Evolutionary conservation across 2,797 vertebrate genomes (phyloP).

Genomic region (Carapus acus): DNA sequence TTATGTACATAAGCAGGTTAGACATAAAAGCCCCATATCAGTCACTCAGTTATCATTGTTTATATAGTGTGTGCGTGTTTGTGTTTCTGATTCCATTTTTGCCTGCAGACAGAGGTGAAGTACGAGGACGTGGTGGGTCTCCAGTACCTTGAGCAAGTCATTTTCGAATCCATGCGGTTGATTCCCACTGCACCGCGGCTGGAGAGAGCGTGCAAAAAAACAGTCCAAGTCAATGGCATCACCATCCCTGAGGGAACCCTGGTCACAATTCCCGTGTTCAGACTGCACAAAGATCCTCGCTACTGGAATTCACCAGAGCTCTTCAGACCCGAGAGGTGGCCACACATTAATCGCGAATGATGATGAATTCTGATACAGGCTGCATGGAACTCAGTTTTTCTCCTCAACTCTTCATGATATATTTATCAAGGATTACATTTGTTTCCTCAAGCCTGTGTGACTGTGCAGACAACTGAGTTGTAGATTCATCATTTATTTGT

Average conservation of each 20-base stretch:
- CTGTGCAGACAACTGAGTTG: not conserved
- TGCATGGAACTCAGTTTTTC: too few species aligned
- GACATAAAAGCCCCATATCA: too few species aligned
- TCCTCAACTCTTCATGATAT: too few species aligned
- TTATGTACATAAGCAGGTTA: too few species aligned
- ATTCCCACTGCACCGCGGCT: slow-evolving; percentile 48
- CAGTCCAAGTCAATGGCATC: slow-evolving; percentile 52
- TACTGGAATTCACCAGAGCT: slow-evolving; percentile 64
- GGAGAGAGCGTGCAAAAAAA: slow-evolving; percentile 69
- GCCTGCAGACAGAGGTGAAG: slow-evolving; percentile 41
- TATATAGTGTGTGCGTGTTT: too few species aligned
- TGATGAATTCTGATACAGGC: too few species aligned
- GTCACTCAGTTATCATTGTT: too few species aligned
- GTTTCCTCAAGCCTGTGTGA: not conserved
- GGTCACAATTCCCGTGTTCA: slow-evolving; percentile 44
- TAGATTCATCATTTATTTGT: not conserved
- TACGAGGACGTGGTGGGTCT: slow-evolving; percentile 55
- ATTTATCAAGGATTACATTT: too few species aligned
- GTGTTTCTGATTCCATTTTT: too few species aligned
- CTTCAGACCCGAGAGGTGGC: slow-evolving; percentile 73
- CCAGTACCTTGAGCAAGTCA: slow-evolving; percentile 69
- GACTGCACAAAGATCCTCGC: slow-evolving; percentile 56
- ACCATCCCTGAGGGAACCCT: slow-evolving; percentile 61
- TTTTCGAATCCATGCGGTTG: slow-evolving; percentile 61
- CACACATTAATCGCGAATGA: not conserved